These are phyloP conservation scores for Phenacoccus solenopsis DNA, from an alignment of 1,140 invertebrate genomes.

Conservation along the genomic window DNA sequence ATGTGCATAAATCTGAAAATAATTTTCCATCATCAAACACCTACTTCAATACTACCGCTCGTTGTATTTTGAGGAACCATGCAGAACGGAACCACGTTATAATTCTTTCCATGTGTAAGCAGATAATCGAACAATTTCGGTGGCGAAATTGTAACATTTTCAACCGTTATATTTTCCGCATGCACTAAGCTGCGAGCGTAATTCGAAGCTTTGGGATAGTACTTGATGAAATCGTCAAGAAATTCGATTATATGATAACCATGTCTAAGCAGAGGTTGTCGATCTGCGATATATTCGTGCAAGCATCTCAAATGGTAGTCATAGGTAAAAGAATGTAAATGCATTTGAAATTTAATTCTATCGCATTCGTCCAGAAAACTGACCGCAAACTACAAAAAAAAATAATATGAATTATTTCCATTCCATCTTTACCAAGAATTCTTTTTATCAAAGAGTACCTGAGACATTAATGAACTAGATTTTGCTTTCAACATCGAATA, in stretches of 20 bases:
- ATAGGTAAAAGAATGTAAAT: constrained; percentile 78
- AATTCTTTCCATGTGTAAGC: constrained; percentile 52
- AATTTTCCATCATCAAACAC: too few species aligned
- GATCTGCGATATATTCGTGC: constrained; percentile 49
- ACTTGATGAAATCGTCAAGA: constrained; percentile 68
- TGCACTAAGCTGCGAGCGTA: constrained; percentile 66
- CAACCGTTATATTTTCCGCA: constrained; percentile 48
- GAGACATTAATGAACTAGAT: background rate
- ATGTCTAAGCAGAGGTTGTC: constrained; percentile 45
- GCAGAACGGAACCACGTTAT: constrained; percentile 52
- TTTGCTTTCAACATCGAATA: constrained; percentile 35
- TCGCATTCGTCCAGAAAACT: constrained; percentile 67
- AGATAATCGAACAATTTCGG: constrained; percentile 59
- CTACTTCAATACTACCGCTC: background rate
- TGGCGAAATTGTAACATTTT: constrained; percentile 47
- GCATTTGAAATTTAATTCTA: constrained; percentile 57
- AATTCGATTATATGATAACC: constrained; percentile 65
- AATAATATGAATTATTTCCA: background rate
- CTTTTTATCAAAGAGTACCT: background rate
- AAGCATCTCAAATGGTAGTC: constrained; percentile 71
- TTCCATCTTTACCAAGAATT: background rate
- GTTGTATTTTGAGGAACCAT: constrained; percentile 41
- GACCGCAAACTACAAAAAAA: constrained; percentile 44
- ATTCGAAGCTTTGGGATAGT: constrained; percentile 71
- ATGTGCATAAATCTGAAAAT: too few species aligned